phyloP scores from a whole-genome alignment of 2,797 vertebrate genomes.

The Acanthurus leucopareius region DNA sequence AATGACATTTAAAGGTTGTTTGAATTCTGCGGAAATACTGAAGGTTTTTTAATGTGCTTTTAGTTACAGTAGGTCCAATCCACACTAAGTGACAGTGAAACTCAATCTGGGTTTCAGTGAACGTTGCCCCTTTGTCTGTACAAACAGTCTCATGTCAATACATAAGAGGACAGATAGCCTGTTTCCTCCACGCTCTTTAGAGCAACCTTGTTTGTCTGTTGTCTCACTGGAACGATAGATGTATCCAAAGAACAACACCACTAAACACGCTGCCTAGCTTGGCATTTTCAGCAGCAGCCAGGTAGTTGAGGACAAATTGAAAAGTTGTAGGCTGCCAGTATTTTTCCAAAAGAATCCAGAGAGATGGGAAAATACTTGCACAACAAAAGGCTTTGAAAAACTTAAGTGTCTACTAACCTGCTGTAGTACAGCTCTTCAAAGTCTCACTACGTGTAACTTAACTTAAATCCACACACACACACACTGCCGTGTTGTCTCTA shows the following conservation, averaged over 20 bases:
- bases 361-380: slow-evolving; percentile 47
- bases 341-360: slow-evolving; percentile 58
- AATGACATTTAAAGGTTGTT: neutral
- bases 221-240: slow-evolving; percentile 57
- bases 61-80: neutral
- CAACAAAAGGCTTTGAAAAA: slow-evolving; percentile 29
- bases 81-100: slow-evolving; percentile 1
- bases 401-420: slow-evolving; percentile 29
- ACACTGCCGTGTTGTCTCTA: slow-evolving; percentile 15
- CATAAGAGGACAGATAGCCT: slow-evolving; percentile 26
- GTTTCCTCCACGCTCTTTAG: slow-evolving; percentile 25
- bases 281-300: slow-evolving; percentile 30
- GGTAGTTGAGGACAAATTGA: slow-evolving; percentile 52
- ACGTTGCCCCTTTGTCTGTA: slow-evolving; percentile 29
- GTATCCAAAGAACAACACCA: slow-evolving; percentile 53
- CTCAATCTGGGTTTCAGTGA: slow-evolving; percentile 24
- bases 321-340: slow-evolving; percentile 49
- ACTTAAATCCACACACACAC: slow-evolving; percentile 24
- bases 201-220: slow-evolving; percentile 52
- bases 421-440: slow-evolving; percentile 6
- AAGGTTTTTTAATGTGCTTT: neutral
- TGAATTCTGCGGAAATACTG: neutral
- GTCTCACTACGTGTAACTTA: slow-evolving; percentile 10
- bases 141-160: slow-evolving; percentile 54
- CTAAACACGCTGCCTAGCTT: slow-evolving; percentile 28